A percentile compares a stretch with the other conserved stretches of the same genome.
These are phyloP conservation scores for Apteryx mantelli DNA, from an alignment of 2,113 vertebrate genomes.

Conservation along the genomic window DNA sequence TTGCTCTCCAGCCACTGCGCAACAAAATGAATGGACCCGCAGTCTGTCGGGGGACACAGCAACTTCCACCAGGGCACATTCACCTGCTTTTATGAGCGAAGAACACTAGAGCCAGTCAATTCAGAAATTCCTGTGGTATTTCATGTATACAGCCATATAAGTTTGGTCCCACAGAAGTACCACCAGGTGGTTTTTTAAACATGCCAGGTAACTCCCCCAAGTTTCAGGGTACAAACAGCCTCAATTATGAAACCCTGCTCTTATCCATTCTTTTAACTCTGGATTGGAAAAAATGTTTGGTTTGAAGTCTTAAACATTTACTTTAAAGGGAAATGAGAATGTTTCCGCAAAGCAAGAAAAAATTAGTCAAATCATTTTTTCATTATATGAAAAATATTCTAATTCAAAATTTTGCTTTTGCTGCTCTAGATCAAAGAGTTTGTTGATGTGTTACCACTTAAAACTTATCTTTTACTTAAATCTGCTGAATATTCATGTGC, in stretches of 20 bases:
- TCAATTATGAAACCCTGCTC: background rate
- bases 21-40: background rate
- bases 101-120: background rate
- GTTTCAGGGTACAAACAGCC: background rate
- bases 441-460: background rate
- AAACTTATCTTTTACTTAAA: background rate
- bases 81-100: background rate
- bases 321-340: background rate
- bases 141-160: background rate
- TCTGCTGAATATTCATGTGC: background rate
- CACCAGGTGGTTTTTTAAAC: background rate
- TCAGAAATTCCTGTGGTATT: background rate
- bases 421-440: background rate
- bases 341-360: background rate
- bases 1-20: background rate
- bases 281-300: background rate
- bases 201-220: background rate
- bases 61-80: background rate
- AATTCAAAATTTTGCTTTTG: background rate
- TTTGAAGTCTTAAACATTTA: background rate
- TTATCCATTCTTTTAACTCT: background rate
- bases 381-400: background rate
- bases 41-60: background rate
- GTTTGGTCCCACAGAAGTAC: background rate
- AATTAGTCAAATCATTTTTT: background rate